These are phyloP conservation scores for Dicyrtomina minuta DNA, from an alignment of 2,888 invertebrate genomes.

Conservation along the genomic window DNA sequence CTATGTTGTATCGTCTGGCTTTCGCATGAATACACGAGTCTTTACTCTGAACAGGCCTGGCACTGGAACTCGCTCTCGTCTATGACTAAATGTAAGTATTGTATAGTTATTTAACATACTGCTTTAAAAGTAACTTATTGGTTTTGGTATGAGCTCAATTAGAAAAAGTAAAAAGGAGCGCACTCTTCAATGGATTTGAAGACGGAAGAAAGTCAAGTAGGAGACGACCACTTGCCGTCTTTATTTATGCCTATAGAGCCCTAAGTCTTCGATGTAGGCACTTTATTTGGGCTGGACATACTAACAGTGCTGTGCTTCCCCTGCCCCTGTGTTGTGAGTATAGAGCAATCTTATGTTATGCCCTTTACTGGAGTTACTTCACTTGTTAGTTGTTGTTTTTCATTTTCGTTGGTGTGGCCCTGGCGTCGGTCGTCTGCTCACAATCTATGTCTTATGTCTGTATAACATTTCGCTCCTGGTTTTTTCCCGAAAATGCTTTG, in stretches of 20 bases:
- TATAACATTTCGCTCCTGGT: too few species aligned
- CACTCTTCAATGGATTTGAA: background rate
- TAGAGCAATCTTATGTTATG: background rate
- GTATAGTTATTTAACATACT: too few species aligned
- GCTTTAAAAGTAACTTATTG: background rate
- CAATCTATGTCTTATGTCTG: background rate
- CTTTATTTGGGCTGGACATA: background rate
- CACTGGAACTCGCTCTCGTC: too few species aligned
- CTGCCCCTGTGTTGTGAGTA: background rate
- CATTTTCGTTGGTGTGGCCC: conserved; percentile 12
- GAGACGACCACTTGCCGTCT: conserved; percentile 1
- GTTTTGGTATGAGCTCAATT: background rate
- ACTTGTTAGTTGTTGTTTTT: background rate
- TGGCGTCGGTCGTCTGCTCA: conserved; percentile 19
- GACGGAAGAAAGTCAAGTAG: conserved; percentile 11
- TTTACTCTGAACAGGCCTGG: background rate
- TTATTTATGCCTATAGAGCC: background rate
- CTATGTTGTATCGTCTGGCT: background rate
- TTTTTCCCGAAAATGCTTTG: too few species aligned
- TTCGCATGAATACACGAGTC: background rate
- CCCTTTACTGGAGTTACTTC: background rate
- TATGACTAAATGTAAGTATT: too few species aligned
- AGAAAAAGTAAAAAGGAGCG: conserved; percentile 8
- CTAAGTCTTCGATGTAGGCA: too few species aligned
- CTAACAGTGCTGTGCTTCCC: background rate